A percentile compares a stretch with the other conserved stretches of the same genome.
phyloP scores from a whole-genome alignment of 1,140 invertebrate species.

The Drosophila lacteicornis region DNA sequence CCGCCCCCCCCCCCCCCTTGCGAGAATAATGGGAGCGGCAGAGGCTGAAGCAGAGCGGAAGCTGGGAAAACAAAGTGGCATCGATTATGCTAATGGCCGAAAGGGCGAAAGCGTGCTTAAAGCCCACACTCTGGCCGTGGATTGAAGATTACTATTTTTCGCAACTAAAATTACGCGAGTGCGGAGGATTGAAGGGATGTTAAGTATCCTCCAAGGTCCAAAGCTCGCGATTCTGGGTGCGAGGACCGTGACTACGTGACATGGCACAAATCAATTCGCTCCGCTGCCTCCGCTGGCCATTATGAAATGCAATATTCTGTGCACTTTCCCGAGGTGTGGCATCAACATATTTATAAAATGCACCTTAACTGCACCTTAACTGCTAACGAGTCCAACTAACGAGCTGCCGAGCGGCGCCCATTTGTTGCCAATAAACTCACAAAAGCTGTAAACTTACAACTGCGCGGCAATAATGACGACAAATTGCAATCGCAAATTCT shows the following conservation, averaged over 20 bases:
- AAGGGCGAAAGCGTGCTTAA: conserved; percentile 12
- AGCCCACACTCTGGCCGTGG: conserved; percentile 10
- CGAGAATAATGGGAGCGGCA: conserved; percentile 33
- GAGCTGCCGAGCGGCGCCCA: conserved; percentile 18
- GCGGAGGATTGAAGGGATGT: background rate
- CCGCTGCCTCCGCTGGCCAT: conserved; percentile 53
- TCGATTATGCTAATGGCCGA: conserved; percentile 73
- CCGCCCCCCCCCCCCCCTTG: background rate
- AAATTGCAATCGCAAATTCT: conserved; percentile 63
- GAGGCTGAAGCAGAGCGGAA: conserved; percentile 17
- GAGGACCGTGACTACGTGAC: conserved; percentile 56
- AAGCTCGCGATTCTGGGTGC: conserved; percentile 8
- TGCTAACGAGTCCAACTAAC: conserved; percentile 67
- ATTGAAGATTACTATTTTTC: conserved; percentile 21
- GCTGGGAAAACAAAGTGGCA: conserved; percentile 66
- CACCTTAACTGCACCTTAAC: background rate
- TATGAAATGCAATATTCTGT: conserved; percentile 74
- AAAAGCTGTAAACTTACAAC: conserved; percentile 38
- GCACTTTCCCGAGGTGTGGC: conserved; percentile 37
- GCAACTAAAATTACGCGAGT: conserved; percentile 8
- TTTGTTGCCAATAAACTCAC: conserved; percentile 62
- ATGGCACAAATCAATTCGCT: conserved; percentile 75
- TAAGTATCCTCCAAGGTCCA: conserved; percentile 17
- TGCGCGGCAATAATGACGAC: conserved; percentile 58
- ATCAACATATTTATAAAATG: conserved; percentile 41